Conservation (phyloP, 2,888 invertebrate genomes). For the Sarcophaga carnaria region DNA sequence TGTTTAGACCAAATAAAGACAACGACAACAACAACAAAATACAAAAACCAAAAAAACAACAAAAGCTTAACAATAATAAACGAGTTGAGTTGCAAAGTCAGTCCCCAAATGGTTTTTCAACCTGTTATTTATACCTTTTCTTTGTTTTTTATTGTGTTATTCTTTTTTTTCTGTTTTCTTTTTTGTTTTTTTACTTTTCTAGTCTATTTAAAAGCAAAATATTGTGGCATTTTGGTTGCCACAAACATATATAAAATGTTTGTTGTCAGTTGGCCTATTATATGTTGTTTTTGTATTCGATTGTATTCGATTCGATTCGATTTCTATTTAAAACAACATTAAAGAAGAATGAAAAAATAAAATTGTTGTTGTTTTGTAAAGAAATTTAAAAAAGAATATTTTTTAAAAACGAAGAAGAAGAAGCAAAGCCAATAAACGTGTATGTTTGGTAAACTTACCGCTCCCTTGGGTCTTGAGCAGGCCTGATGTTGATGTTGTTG, state of each 20-base stretch:
- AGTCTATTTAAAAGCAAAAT: constrained; percentile 11
- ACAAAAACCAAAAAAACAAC: constrained; percentile 26
- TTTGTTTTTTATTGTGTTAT: constrained; percentile 32
- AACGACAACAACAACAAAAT: constrained; percentile 34
- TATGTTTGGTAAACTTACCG: constrained; percentile 78
- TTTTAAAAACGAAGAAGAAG: background rate
- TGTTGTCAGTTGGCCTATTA: background rate
- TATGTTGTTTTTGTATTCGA: too few relatives aligned
- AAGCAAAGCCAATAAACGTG: background rate
- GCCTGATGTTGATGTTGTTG: constrained; percentile 71
- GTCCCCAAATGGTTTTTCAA: constrained; percentile 36
- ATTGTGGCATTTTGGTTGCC: constrained; percentile 13
- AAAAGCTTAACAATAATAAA: constrained; percentile 33
- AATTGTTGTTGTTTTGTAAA: constrained; percentile 20
- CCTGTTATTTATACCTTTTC: constrained; percentile 63
- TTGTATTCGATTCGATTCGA: constrained; percentile 29
- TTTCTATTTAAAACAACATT: background rate
- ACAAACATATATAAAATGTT: constrained; percentile 13
- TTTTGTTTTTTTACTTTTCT: background rate
- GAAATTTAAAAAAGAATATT: background rate
- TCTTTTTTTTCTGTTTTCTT: background rate
- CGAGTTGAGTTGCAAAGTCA: constrained; percentile 35
- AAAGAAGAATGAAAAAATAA: background rate
- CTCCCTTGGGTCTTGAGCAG: constrained; percentile 80
- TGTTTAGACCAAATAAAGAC: constrained; percentile 53